Conservation (phyloP, 2,888 invertebrate genomes). For the Acanthoscelides obtectus region DNA sequence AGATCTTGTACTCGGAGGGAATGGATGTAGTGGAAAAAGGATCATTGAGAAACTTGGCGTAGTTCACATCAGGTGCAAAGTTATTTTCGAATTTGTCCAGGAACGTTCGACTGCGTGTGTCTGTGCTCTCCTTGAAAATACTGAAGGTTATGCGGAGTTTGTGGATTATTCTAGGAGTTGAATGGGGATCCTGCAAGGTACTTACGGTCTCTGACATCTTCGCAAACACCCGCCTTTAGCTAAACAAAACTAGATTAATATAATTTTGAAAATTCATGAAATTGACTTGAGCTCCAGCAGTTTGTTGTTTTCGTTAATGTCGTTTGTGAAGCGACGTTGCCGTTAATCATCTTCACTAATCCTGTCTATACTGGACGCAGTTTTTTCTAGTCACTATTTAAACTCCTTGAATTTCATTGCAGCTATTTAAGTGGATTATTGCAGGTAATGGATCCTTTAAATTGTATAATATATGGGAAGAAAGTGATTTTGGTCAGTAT, state of each 20-base stretch:
- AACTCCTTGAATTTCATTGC: too few species aligned
- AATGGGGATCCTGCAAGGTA: neutral
- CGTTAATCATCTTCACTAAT: neutral
- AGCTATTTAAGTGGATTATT: too few species aligned
- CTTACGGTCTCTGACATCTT: neutral
- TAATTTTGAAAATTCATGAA: neutral
- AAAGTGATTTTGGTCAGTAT: too few species aligned
- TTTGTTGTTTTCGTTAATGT: neutral
- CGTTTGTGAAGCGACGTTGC: neutral
- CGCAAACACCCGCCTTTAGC: neutral
- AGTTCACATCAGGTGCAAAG: neutral
- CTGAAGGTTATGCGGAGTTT: neutral
- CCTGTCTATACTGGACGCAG: too few species aligned
- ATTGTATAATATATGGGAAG: too few species aligned
- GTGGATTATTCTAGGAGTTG: neutral
- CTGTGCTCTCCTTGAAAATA: neutral
- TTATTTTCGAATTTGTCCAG: neutral
- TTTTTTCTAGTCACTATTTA: too few species aligned
- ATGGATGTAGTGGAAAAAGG: conserved; percentile 12
- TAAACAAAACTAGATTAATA: neutral
- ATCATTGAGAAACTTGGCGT: neutral
- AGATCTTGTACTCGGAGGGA: conserved; percentile 23
- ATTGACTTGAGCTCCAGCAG: neutral
- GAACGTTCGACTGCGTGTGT: neutral
- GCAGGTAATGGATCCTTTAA: too few species aligned